Percentiles rank a stretch among this genome's conserved stretches.
Conservation (phyloP, 1,140 invertebrate species). For the Diachasmimorpha longicaudata region DNA sequence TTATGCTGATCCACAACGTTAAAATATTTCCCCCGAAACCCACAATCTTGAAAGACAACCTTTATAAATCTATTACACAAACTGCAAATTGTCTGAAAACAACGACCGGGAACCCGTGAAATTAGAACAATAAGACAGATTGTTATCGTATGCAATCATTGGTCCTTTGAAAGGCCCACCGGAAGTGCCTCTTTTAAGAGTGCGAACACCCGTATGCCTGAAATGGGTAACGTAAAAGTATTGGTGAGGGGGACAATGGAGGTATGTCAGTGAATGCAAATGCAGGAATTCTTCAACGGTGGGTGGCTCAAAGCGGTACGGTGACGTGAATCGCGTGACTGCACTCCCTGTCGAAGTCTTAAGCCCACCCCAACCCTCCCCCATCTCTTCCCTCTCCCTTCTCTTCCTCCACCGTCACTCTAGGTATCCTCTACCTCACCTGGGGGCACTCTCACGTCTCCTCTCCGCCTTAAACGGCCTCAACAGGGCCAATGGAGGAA, state of each 20-base stretch:
- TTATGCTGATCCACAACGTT: too few relatives aligned
- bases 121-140: background rate
- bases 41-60: too few relatives aligned
- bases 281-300: slow-evolving; percentile 18
- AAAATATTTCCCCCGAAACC: too few relatives aligned
- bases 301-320: slow-evolving; percentile 51
- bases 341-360: slow-evolving; percentile 11
- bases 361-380: slow-evolving; percentile 2
- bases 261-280: slow-evolving; percentile 34
- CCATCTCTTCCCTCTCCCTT: too few relatives aligned
- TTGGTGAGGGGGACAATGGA: slow-evolving; percentile 2
- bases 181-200: slow-evolving; percentile 30
- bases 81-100: background rate
- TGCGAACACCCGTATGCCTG: slow-evolving; percentile 17
- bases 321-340: slow-evolving; percentile 52
- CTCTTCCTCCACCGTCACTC: slow-evolving; percentile 10
- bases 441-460: slow-evolving; percentile 14
- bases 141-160: background rate
- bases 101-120: background rate
- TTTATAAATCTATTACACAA: too few relatives aligned
- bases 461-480: background rate
- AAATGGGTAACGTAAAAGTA: slow-evolving; percentile 7
- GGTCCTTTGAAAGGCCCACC: background rate
- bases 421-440: slow-evolving; percentile 18
- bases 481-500: background rate